phyloP scores from a whole-genome alignment of 2,113 vertebrate genomes.

The Lanius ludovicianus region DNA sequence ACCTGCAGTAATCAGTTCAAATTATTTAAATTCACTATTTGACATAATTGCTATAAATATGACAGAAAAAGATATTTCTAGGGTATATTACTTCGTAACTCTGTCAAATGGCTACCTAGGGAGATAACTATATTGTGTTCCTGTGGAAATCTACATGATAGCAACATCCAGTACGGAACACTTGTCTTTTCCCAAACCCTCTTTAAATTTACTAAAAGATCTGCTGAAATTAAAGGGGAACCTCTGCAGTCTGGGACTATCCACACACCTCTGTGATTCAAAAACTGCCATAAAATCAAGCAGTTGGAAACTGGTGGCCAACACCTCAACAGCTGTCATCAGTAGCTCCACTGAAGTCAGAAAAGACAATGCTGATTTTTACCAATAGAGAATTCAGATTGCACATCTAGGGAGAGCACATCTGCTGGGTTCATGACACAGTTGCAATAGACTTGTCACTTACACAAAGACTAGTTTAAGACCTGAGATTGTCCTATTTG shows the following conservation, averaged over 20 bases:
- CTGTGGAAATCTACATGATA: not conserved
- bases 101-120: constrained; percentile 9
- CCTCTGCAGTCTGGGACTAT: not conserved
- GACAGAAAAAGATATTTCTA: constrained; percentile 53
- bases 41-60: constrained; percentile 66
- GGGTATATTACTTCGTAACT: constrained; percentile 16
- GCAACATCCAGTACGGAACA: not conserved
- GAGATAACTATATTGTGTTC: constrained; percentile 14
- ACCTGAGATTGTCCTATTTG: not conserved
- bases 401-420: not conserved
- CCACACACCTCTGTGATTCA: not conserved
- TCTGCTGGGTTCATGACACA: not conserved
- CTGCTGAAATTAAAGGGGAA: not conserved
- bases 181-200: not conserved
- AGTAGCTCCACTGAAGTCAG: not conserved
- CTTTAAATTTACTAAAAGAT: not conserved
- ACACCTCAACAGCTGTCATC: not conserved
- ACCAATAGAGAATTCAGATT: not conserved
- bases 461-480: not conserved
- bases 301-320: not conserved
- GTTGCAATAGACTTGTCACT: not conserved
- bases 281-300: constrained; percentile 2
- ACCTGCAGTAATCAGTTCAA: constrained; percentile 58
- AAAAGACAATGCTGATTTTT: not conserved
- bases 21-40: constrained; percentile 66